Evolutionary conservation across 37 sponge, comb jelly and placozoan species (phyloP).

Genomic region (Diacarnus erythraeanus): DNA sequence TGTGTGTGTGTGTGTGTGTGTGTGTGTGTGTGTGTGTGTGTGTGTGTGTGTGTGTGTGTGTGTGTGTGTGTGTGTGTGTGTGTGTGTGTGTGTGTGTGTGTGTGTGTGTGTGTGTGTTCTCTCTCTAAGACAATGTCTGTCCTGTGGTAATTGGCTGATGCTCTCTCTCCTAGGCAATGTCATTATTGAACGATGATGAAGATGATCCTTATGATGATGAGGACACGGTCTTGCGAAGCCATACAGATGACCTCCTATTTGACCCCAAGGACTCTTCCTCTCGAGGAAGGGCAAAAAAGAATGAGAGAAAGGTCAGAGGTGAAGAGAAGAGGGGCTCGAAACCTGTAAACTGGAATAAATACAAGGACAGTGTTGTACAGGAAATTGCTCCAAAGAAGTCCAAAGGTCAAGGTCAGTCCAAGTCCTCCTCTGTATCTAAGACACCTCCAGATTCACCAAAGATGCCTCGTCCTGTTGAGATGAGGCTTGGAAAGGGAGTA

Average conservation of each 20-base stretch:
- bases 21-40: too few relatives aligned
- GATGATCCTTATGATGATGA: not conserved
- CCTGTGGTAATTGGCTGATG: not conserved
- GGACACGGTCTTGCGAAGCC: not conserved
- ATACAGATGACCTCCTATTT: too few relatives aligned
- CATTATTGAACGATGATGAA: constrained; percentile 20
- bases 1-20: too few relatives aligned
- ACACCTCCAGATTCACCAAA: constrained; percentile 51
- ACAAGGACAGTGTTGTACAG: not conserved
- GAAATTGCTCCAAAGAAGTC: constrained; percentile 30
- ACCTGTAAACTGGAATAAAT: constrained; percentile 1
- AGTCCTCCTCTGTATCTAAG: constrained; percentile 16
- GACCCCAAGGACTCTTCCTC: not conserved
- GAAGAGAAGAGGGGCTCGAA: not conserved
- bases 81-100: too few relatives aligned
- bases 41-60: too few relatives aligned
- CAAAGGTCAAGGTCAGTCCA: constrained; percentile 4
- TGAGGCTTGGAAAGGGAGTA: not conserved
- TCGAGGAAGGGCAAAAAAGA: not conserved
- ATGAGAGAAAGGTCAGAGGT: not conserved
- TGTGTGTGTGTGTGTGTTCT: not conserved
- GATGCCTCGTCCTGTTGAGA: not conserved
- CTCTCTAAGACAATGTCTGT: not conserved
- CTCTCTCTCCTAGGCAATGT: constrained; percentile 3
- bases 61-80: too few relatives aligned